Evolutionary conservation across 2,113 vertebrate species (phyloP).

Genomic region (Thalassoma bifasciatum): DNA sequence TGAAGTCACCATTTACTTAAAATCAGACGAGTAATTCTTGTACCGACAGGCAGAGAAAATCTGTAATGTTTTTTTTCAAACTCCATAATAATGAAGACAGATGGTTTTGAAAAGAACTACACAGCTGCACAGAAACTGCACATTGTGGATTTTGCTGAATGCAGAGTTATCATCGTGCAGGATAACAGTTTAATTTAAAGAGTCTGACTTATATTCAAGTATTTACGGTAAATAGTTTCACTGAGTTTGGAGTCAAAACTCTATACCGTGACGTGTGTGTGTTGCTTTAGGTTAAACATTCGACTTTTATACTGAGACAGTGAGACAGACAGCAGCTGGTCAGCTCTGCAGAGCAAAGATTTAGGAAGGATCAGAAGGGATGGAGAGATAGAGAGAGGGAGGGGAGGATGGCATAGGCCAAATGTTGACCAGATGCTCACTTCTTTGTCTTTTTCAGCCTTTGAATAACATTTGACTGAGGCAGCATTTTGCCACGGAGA

Average conservation of each 20-base stretch:
- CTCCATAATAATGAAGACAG: too few species aligned
- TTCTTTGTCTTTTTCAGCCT: constrained; percentile 11
- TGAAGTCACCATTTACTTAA: too few species aligned
- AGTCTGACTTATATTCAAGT: too few species aligned
- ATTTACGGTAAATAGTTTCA: too few species aligned
- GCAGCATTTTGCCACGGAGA: neutral
- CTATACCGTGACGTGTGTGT: neutral
- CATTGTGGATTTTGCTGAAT: too few species aligned
- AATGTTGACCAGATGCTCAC: constrained; percentile 1
- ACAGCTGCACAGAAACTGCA: too few species aligned
- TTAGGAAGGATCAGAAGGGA: constrained; percentile 12
- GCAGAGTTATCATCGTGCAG: too few species aligned
- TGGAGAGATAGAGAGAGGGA: neutral
- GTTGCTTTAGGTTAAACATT: neutral
- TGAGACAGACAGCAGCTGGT: constrained; percentile 35
- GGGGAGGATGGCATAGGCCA: constrained; percentile 10
- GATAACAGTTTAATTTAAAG: too few species aligned
- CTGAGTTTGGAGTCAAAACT: neutral
- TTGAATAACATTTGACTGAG: neutral
- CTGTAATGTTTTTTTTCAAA: too few species aligned
- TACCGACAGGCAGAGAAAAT: too few species aligned
- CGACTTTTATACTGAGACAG: neutral
- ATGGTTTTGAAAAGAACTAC: too few species aligned
- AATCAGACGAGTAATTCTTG: too few species aligned
- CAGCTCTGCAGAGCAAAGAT: constrained; percentile 14